phyloP scores from a whole-genome alignment of 2,113 vertebrate genomes.

The Malurus cyaneus region DNA sequence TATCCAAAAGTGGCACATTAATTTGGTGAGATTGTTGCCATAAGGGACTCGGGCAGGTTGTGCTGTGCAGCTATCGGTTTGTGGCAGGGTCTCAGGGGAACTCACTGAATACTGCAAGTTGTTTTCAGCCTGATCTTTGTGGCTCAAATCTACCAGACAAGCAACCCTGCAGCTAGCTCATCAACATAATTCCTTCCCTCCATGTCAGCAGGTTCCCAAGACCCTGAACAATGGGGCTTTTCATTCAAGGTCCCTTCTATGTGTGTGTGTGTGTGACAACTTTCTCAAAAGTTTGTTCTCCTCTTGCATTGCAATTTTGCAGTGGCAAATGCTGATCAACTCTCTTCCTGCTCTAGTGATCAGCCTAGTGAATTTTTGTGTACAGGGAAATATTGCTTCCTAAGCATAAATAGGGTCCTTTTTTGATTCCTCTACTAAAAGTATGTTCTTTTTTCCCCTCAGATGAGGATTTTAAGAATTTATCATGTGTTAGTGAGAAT shows the following conservation, averaged over 20 bases:
- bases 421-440: neutral
- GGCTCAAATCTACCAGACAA: neutral
- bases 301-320: neutral
- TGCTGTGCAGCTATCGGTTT: neutral
- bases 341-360: neutral
- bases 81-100: neutral
- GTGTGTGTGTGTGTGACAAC: neutral
- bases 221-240: slow-evolving; percentile 49
- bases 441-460: neutral
- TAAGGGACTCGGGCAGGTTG: neutral
- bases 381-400: neutral
- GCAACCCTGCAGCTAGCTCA: slow-evolving; percentile 17
- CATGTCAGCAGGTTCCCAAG: slow-evolving; percentile 54
- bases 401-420: neutral
- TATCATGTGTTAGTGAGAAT: neutral
- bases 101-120: neutral
- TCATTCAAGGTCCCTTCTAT: neutral
- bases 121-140: neutral
- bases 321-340: neutral
- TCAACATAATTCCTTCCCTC: slow-evolving; percentile 52
- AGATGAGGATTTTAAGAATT: neutral
- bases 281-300: slow-evolving; percentile 1
- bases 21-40: neutral
- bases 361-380: neutral
- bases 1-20: neutral